phyloP scores from a whole-genome alignment of 2,888 invertebrate genomes.

The Apodemia zela region DNA sequence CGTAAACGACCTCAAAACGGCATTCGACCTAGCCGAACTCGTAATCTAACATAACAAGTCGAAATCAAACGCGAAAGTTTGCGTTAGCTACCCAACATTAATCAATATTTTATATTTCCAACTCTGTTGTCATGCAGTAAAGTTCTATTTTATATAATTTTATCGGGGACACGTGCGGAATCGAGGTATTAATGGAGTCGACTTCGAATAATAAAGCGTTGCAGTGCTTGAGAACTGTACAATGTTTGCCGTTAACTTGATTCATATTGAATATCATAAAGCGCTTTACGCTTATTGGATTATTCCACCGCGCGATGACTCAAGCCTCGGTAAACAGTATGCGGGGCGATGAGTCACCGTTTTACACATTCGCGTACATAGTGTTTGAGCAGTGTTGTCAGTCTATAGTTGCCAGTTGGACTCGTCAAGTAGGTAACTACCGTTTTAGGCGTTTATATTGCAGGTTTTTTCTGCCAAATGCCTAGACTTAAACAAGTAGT shows the following conservation, averaged over 20 bases:
- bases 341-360: slow-evolving; percentile 81
- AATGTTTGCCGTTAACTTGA: slow-evolving; percentile 15
- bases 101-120: slow-evolving; percentile 23
- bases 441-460: slow-evolving; percentile 70
- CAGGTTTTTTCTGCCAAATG: slow-evolving; percentile 68
- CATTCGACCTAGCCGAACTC: slow-evolving; percentile 74
- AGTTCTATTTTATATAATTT: slow-evolving; percentile 47
- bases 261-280: slow-evolving; percentile 32
- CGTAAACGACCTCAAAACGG: slow-evolving; percentile 77
- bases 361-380: slow-evolving; percentile 77
- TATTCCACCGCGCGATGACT: slow-evolving; percentile 71
- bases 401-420: slow-evolving; percentile 64
- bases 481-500: slow-evolving; percentile 53
- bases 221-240: slow-evolving; percentile 54
- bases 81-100: slow-evolving; percentile 43
- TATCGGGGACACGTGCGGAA: slow-evolving; percentile 71
- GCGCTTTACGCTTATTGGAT: slow-evolving; percentile 63
- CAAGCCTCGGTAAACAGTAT: slow-evolving; percentile 80
- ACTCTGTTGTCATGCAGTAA: slow-evolving; percentile 30
- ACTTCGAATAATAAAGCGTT: slow-evolving; percentile 52
- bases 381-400: slow-evolving; percentile 79
- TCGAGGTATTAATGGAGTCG: slow-evolving; percentile 78
- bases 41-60: slow-evolving; percentile 74
- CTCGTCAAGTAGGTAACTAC: slow-evolving; percentile 65
- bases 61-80: slow-evolving; percentile 75